A percentile compares a stretch with the other conserved stretches of the same genome.
Conservation (phyloP, 2,888 invertebrate species). For the Halictus quadricinctus region DNA sequence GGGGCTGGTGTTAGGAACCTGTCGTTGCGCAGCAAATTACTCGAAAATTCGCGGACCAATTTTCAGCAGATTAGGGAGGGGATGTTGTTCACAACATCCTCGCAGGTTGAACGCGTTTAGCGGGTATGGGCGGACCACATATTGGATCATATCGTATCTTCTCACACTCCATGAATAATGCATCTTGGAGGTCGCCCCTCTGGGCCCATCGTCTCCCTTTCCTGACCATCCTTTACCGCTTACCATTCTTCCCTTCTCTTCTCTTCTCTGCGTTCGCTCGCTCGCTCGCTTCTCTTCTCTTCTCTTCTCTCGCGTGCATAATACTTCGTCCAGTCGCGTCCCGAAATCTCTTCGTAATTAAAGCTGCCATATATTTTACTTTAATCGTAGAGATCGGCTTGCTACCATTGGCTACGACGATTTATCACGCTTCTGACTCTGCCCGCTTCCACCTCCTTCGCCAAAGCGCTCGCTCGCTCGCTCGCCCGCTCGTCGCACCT, state of each 20-base stretch:
- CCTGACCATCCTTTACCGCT: constrained; percentile 50
- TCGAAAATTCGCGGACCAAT: constrained; percentile 80
- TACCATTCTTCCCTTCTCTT: constrained; percentile 16
- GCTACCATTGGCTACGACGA: constrained; percentile 71
- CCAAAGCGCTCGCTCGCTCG: constrained; percentile 35
- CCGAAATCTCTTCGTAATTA: constrained; percentile 78
- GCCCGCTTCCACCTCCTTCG: constrained; percentile 35
- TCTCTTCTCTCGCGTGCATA: constrained; percentile 42
- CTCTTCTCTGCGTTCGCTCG: not conserved
- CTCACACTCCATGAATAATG: constrained; percentile 81
- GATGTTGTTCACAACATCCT: constrained; percentile 62
- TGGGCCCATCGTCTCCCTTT: constrained; percentile 56
- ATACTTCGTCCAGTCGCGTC: constrained; percentile 69
- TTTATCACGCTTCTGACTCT: constrained; percentile 70
- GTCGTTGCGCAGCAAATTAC: constrained; percentile 73
- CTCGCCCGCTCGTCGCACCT: constrained; percentile 33
- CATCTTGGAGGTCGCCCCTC: constrained; percentile 74
- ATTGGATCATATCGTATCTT: constrained; percentile 83
- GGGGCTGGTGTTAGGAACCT: not conserved
- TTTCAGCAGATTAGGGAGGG: constrained; percentile 80
- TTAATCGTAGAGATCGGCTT: constrained; percentile 77
- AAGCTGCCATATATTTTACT: constrained; percentile 80
- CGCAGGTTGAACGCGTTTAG: constrained; percentile 63
- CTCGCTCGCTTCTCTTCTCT: not conserved
- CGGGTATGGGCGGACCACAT: constrained; percentile 76